These are phyloP conservation scores for Gerris lacustris DNA, from an alignment of 2,888 invertebrate species.

Conservation along the genomic window DNA sequence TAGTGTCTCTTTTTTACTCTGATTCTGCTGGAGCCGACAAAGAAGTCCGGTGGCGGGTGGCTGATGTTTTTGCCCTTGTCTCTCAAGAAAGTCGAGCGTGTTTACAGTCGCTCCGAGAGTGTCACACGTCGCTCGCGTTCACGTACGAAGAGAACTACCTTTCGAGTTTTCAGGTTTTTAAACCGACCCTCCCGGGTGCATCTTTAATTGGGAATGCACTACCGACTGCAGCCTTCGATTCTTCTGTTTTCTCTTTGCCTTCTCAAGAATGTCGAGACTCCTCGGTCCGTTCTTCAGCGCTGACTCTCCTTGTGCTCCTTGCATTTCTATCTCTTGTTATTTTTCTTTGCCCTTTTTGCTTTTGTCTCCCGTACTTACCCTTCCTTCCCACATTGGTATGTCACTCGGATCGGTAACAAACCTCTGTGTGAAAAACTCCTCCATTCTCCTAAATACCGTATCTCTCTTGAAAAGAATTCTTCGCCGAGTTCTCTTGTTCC, in stretches of 20 bases:
- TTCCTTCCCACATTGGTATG: not conserved
- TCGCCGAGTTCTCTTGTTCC: not conserved
- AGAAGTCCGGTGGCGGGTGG: not conserved
- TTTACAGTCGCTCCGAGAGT: too few relatives aligned
- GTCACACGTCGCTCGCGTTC: too few relatives aligned
- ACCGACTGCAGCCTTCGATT: not conserved
- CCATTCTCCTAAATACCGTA: constrained; percentile 1
- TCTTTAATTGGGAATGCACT: constrained; percentile 3
- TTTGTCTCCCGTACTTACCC: not conserved
- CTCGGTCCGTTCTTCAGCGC: not conserved
- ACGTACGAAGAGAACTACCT: too few relatives aligned
- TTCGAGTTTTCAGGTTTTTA: too few relatives aligned
- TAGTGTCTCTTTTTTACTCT: too few relatives aligned
- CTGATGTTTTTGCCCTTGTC: not conserved
- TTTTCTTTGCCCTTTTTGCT: not conserved
- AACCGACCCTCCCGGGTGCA: not conserved
- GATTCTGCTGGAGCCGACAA: not conserved
- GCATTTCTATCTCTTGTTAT: not conserved
- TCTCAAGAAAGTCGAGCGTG: too few relatives aligned
- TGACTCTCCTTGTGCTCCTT: not conserved
- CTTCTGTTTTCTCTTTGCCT: not conserved
- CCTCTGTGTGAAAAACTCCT: not conserved
- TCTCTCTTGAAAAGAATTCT: not conserved
- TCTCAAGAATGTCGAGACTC: not conserved
- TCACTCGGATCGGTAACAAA: not conserved